Base-by-base conservation (phyloP, 23 tunicate species). In the Styela clava region DNA sequence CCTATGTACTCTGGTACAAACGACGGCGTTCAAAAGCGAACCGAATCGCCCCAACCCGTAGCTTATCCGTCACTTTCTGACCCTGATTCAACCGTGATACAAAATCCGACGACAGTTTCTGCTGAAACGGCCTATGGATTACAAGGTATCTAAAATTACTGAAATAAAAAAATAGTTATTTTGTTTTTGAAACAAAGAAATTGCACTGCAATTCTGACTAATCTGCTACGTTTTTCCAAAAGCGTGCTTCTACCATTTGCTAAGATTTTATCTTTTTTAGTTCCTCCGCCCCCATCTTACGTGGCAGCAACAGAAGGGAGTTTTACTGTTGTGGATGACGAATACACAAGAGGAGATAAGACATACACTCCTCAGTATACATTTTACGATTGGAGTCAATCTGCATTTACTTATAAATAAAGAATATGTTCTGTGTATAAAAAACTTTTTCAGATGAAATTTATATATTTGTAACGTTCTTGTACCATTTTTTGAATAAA, bases 321-420 rank as follows among this genome's bases (percentile, higher is more conserved):
- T 20, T 74, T 78, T 24, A 69, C 36, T 64, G 78, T 85, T 44
- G 36, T 20, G 26, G 88, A 85, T 68, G 83, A 85, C 1, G 88
- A 85, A 35, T 61, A 85, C 68, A 16, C 78, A 76, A 85, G 78
- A 83, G 88, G 88, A 28, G 85, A 78, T 2, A 61, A 52, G 1
- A 25, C 78, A 16, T 85, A 28, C 44, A 31, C 88, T n/a, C 88
- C 88, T 20, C 83, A 85, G 28, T 85, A 85, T 78, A 63, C 83
- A 24, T 85, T 76, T 62, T 85, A 85, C 33, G 88, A 85, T 74
- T 85, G 88, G 88, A 85, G 77, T 33, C 88, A 85, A 33, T 78
- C 83, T 44, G 88, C 88, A 5, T 85, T 85, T 52, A 64, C 83
- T 9, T 85, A 85, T 83, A 36, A 74, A 37, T 68, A n/a, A n/a